These are phyloP conservation scores for Empis livida DNA, from an alignment of 2,888 invertebrate species.

Conservation along the genomic window DNA sequence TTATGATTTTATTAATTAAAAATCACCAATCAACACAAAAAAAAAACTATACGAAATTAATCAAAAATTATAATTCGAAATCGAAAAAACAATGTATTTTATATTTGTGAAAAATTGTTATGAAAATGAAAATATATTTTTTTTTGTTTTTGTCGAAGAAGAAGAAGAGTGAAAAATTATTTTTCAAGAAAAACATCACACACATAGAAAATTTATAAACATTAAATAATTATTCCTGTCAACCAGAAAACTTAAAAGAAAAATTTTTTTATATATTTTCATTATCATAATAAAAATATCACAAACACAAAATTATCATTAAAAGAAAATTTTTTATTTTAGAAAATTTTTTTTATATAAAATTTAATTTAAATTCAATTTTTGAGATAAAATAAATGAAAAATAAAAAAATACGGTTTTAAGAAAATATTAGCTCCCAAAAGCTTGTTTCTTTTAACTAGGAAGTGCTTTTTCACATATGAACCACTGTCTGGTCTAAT, in stretches of 20 bases:
- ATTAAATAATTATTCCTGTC: no score
- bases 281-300: not conserved
- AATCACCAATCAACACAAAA: not conserved
- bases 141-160: not conserved
- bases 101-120: not conserved
- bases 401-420: not conserved
- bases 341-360: not conserved
- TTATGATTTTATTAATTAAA: not conserved
- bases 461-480: not conserved
- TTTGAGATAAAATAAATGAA: no score
- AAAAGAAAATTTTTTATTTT: not conserved
- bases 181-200: no score
- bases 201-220: no score
- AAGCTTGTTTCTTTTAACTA: not conserved
- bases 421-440: not conserved
- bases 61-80: no score
- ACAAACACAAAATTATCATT: not conserved
- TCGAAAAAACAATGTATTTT: not conserved
- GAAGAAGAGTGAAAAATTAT: no score
- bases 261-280: not conserved
- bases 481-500: not conserved
- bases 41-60: not conserved
- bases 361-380: no score
- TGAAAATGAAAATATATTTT: not conserved
- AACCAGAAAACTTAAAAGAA: no score